Evolutionary conservation across 2,113 vertebrate genomes (phyloP).

Genomic region (Microtus pennsylvanicus): DNA sequence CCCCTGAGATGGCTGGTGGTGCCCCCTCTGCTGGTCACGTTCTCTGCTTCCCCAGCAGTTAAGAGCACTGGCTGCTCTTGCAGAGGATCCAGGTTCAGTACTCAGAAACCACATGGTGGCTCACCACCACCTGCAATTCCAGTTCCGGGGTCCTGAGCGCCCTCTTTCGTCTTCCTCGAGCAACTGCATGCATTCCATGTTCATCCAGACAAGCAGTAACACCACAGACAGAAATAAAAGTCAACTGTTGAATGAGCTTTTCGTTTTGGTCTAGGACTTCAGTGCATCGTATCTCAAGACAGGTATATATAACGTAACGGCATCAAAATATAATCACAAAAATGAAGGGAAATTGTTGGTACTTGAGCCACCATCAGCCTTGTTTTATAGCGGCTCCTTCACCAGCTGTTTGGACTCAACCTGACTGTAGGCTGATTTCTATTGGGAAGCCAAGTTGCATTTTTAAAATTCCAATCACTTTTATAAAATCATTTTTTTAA

Average conservation of each 20-base stretch:
- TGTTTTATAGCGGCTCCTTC: slow-evolving; percentile 23
- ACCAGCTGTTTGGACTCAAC: slow-evolving; percentile 14
- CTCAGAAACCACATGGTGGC: neutral
- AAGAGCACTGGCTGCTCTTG: neutral
- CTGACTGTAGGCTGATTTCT: neutral
- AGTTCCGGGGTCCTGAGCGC: neutral
- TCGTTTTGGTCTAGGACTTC: neutral
- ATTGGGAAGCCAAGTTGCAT: neutral
- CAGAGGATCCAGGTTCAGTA: neutral
- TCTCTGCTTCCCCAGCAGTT: neutral
- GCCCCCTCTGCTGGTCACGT: neutral
- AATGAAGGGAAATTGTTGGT: neutral
- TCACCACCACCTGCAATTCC: neutral
- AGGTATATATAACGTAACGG: slow-evolving; percentile 11
- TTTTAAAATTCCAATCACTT: neutral
- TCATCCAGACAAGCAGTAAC: too few relatives aligned
- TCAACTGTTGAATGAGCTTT: neutral
- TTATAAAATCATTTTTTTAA: slow-evolving; percentile 10
- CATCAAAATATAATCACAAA: slow-evolving; percentile 39
- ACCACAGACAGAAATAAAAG: neutral
- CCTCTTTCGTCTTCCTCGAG: neutral
- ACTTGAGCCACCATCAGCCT: neutral
- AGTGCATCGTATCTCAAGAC: neutral
- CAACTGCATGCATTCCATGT: neutral
- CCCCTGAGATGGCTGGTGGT: neutral